Evolutionary conservation across 2,797 vertebrate species (phyloP), one percentile per base, ranked within the genome.

Genomic region (Poecilia wingei): DNA sequence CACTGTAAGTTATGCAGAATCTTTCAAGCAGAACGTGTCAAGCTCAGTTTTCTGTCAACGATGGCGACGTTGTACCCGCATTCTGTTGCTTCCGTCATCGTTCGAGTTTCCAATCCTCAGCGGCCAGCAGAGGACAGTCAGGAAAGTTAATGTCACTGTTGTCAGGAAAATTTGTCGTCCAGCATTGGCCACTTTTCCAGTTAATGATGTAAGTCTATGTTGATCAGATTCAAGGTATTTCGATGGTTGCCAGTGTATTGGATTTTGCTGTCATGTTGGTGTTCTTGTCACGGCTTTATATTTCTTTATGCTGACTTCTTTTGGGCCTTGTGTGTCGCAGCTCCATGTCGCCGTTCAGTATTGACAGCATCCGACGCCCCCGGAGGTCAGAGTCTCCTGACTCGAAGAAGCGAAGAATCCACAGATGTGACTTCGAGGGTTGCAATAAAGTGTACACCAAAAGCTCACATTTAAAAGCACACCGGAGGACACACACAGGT

Each of bases 391-490:
- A 99, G 92, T 99, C 98, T 33, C 98, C 98, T 1, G 98, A 99
- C 91, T 99, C 98, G 86, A 97, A 98, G 94, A 99, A 99, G 92
- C 96, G 98, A 72, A 97, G 98, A 86, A 99, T 99, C 95, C 98
- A 99, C 94, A 95, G 98, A 91, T 99, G 98, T 94, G 98, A 99
- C 94, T 99, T 99, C 80, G 98, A 99, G 86, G 98, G 98, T 84
- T 99, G 98, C 95, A 99, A 99, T 97, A 99, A 99, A 93, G 98
- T 99, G 4, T 99, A 99, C 93, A 99, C 98, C 80, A 99, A 99
- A 95, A 99, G 98, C 91, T 99, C 98, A 85, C 98, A 99, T 91
- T 94, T 99, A 96, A 99, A 99, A 95, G 98, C 98, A 93, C 98
- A 99, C 92, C 93, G 98, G 91, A 96, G 98, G 93, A 99, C 98